Evolutionary conservation across 2,888 invertebrate species (phyloP).

Genomic region (Elysia crispata): DNA sequence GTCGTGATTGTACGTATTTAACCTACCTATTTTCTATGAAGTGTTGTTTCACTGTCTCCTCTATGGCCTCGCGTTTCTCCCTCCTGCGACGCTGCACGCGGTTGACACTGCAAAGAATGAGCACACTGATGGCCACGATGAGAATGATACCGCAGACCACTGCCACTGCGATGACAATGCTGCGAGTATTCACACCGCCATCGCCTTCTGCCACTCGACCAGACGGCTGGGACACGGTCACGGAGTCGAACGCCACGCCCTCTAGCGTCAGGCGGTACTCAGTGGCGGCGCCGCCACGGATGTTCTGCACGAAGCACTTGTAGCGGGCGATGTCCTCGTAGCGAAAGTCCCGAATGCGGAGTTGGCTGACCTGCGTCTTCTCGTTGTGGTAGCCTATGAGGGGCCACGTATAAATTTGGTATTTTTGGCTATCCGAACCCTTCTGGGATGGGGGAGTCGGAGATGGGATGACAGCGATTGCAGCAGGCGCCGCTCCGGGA

Average conservation of each 20-base stretch:
- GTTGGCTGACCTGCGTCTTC: slow-evolving; percentile 53
- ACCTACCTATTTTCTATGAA: slow-evolving; percentile 57
- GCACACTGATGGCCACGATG: slow-evolving; percentile 56
- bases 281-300: slow-evolving; percentile 58
- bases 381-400: slow-evolving; percentile 48
- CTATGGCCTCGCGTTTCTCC: slow-evolving; percentile 61
- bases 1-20: too few species aligned
- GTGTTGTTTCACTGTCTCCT: slow-evolving; percentile 68
- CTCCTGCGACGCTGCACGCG: slow-evolving; percentile 59
- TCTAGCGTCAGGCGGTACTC: slow-evolving; percentile 60
- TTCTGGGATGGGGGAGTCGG: slow-evolving; percentile 14
- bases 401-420: slow-evolving; percentile 45
- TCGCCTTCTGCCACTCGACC: slow-evolving; percentile 15
- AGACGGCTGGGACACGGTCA: slow-evolving; percentile 45
- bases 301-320: slow-evolving; percentile 65
- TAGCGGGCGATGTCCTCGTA: slow-evolving; percentile 66
- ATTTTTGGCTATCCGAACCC: slow-evolving; percentile 54
- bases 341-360: slow-evolving; percentile 62
- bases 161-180: slow-evolving; percentile 62
- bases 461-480: too few species aligned
- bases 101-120: slow-evolving; percentile 57
- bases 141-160: slow-evolving; percentile 67
- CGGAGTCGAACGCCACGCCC: slow-evolving; percentile 56
- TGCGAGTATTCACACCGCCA: slow-evolving; percentile 50
- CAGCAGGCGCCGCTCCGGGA: background rate